Base-by-base conservation (phyloP, 2,888 invertebrate species). In the Hirtodrosophila duncani region DNA sequence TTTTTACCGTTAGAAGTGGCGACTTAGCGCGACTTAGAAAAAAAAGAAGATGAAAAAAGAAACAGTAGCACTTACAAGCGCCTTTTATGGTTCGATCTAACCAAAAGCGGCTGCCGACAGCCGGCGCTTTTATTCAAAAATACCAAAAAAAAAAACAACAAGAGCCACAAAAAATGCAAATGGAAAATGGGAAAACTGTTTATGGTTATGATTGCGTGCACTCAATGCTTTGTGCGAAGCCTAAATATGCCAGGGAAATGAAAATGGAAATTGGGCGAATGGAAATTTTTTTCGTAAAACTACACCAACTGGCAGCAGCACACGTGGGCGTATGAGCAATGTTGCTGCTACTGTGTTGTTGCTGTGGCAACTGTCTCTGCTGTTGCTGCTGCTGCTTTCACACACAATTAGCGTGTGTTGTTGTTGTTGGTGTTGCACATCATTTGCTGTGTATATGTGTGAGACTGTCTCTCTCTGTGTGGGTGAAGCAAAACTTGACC, bases 1-100 rank as follows among this genome's bases (percentile, higher is more conserved):
- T 75, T 80, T 81, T 75, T 78, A 78, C 81, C 81, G 77, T 78
- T 80, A 70, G n/a, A n/a, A n/a, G n/a, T n/a, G n/a, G 59, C 31
- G 48, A 33, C 46, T 55, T 29, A 34, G 43, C 51, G 57, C 59
- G 67, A 64, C 65, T n/a, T 5, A 11, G 1, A 16, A 7, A 3
- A 1, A 18, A 7, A 8, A 9, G 9, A 14, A 9, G 36, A 14
- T 24, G 36, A 31, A 43, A 41, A 69, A 31, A 43, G 48, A 69
- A 71, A 78, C 75, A 74, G 75, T 78, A 75, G 78, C 78, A 78
- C 74, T 75, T 71, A 74, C 75, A 78, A 63, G 62, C 65, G 65
- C 74, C 74, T 69, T 74, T 77, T 74, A 70, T 70, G 77, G 77
- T 55, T 24, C 34, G 34, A 37, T 38, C 56, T 75, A 60, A 53